phyloP scores from a whole-genome alignment of 2,888 invertebrate genomes.

The Thymelicus acteon region DNA sequence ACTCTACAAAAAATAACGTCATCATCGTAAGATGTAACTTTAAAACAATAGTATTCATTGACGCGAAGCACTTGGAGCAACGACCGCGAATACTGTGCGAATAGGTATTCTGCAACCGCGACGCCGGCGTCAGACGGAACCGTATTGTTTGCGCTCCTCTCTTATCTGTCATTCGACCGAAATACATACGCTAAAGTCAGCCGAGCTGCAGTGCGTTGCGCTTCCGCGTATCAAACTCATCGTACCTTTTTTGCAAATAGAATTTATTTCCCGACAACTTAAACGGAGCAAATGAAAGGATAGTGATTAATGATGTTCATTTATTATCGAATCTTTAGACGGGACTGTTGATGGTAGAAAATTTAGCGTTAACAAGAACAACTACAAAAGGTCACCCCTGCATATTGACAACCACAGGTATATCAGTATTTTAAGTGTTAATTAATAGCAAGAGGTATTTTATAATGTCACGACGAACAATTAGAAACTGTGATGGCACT shows the following conservation, averaged over 20 bases:
- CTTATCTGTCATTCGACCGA: conserved; percentile 38
- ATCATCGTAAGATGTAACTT: conserved; percentile 1
- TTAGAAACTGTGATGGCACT: background rate
- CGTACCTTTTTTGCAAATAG: conserved; percentile 31
- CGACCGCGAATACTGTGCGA: conserved; percentile 36
- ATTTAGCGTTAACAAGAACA: background rate
- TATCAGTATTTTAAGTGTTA: no score
- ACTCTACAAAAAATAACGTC: background rate
- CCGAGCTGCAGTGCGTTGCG: conserved; percentile 14
- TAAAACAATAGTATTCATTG: conserved; percentile 31
- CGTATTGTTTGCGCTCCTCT: conserved; percentile 54
- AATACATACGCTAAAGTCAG: conserved; percentile 33
- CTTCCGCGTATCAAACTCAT: conserved; percentile 35
- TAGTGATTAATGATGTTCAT: conserved; percentile 25
- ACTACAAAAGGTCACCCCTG: no score
- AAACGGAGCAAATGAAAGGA: conserved; percentile 34
- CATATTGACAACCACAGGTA: no score
- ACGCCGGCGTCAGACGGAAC: conserved; percentile 64
- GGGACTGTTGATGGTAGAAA: conserved; percentile 11
- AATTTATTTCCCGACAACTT: conserved; percentile 32
- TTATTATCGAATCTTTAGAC: conserved; percentile 31
- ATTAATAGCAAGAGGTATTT: background rate
- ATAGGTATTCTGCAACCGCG: conserved; percentile 38
- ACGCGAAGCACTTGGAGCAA: conserved; percentile 37
- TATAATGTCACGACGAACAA: background rate